phyloP scores from a whole-genome alignment of 1,140 invertebrate species.

The Drosophila pseudoananassae region DNA sequence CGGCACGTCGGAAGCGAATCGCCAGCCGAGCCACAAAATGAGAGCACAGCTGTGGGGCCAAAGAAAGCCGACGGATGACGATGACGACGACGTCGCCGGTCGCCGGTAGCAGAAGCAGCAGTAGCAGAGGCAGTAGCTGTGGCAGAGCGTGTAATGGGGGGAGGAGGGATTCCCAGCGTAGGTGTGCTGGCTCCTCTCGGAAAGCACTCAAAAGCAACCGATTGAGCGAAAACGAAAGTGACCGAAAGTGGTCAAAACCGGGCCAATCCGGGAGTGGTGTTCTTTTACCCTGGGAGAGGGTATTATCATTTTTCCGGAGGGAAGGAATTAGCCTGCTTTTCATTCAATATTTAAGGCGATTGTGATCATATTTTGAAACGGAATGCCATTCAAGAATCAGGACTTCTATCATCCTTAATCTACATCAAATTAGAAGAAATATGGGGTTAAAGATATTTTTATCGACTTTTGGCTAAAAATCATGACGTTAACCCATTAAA shows the following conservation, averaged over 20 bases:
- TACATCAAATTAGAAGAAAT: too few relatives aligned
- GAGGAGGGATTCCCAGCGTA: not conserved
- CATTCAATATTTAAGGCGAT: too few relatives aligned
- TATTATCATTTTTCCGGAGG: too few relatives aligned
- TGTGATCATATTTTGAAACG: too few relatives aligned
- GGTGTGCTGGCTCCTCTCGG: slow-evolving; percentile 7
- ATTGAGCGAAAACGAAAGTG: slow-evolving; percentile 49
- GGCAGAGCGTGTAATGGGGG: slow-evolving; percentile 23
- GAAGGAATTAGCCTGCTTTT: too few relatives aligned
- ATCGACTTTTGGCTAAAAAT: too few relatives aligned
- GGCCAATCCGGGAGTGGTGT: not conserved
- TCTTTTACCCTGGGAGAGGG: too few relatives aligned
- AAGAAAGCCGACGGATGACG: slow-evolving; percentile 36
- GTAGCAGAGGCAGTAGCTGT: not conserved
- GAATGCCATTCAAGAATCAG: too few relatives aligned
- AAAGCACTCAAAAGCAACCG: slow-evolving; percentile 13
- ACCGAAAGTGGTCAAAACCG: slow-evolving; percentile 5
- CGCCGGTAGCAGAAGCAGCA: slow-evolving; percentile 44
- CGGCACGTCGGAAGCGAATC: slow-evolving; percentile 43
- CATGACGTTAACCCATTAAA: too few relatives aligned
- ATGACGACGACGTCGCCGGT: slow-evolving; percentile 35
- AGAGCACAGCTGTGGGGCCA: slow-evolving; percentile 30
- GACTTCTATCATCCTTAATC: too few relatives aligned
- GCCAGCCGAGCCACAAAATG: slow-evolving; percentile 47
- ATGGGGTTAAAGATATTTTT: too few relatives aligned